phyloP scores from a whole-genome alignment of 1,140 invertebrate species.

The Panagrolaimus sp. region DNA sequence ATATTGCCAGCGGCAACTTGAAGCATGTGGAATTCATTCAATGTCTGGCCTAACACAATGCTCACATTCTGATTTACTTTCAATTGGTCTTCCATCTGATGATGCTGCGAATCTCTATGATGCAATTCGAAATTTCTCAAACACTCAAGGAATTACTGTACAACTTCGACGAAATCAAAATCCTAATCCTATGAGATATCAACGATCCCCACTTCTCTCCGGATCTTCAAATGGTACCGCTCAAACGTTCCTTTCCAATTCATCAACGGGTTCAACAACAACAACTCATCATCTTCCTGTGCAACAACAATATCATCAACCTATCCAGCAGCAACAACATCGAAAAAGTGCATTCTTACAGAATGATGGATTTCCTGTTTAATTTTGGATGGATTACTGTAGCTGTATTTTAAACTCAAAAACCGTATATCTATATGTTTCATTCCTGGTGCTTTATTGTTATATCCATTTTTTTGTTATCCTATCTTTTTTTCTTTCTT shows the following conservation, averaged over 20 bases:
- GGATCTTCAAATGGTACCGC: background rate
- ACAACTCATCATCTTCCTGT: too few relatives aligned
- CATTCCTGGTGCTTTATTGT: background rate
- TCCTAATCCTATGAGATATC: background rate
- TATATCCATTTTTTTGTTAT: slow-evolving; percentile 6
- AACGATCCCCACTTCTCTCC: background rate
- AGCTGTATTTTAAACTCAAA: background rate
- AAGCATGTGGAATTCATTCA: background rate
- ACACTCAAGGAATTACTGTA: background rate
- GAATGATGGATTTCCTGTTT: slow-evolving; percentile 3
- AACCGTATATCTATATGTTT: slow-evolving; percentile 6
- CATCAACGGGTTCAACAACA: background rate
- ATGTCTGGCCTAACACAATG: background rate
- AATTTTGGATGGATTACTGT: background rate
- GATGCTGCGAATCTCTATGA: background rate
- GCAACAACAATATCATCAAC: background rate
- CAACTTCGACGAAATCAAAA: background rate
- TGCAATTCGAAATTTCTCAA: background rate
- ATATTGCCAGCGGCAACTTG: background rate
- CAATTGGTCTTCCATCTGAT: background rate
- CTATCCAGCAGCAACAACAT: background rate
- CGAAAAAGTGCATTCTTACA: slow-evolving; percentile 4
- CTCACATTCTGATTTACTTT: background rate
- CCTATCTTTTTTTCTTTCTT: background rate
- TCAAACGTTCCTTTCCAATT: background rate